Conservation (phyloP, 2,888 invertebrate species). For the Cephus pulcher region DNA sequence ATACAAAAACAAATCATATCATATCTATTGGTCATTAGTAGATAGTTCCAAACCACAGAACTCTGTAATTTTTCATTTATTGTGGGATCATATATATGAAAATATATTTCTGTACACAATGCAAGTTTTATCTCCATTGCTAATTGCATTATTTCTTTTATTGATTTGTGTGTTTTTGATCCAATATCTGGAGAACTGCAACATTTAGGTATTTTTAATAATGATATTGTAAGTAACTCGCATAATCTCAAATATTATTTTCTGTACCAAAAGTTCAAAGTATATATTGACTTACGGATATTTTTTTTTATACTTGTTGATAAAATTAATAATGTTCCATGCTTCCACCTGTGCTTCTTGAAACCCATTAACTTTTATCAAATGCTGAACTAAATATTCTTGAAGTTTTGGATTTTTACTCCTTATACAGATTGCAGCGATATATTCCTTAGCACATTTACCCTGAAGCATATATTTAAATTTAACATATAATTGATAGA, state of each 20-base stretch:
- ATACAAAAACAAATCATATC: slow-evolving; percentile 75
- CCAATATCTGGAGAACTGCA: neutral
- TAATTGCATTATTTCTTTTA: slow-evolving; percentile 51
- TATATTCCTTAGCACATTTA: slow-evolving; percentile 71
- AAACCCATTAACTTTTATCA: slow-evolving; percentile 69
- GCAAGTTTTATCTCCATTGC: slow-evolving; percentile 49
- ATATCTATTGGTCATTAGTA: slow-evolving; percentile 72
- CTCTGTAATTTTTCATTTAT: slow-evolving; percentile 57
- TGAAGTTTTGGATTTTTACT: slow-evolving; percentile 72
- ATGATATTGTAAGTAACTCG: neutral
- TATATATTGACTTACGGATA: slow-evolving; percentile 39
- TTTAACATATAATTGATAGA: too few relatives aligned
- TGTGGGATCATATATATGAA: slow-evolving; percentile 53
- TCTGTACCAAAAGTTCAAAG: neutral
- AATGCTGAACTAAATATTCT: slow-evolving; percentile 76
- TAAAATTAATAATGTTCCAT: slow-evolving; percentile 65
- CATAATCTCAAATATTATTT: neutral
- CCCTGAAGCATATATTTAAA: slow-evolving; percentile 50
- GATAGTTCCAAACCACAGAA: slow-evolving; percentile 71
- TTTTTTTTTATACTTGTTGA: slow-evolving; percentile 50
- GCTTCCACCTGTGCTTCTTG: slow-evolving; percentile 55
- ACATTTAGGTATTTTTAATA: neutral
- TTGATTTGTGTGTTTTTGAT: slow-evolving; percentile 57
- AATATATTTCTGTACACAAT: slow-evolving; percentile 58
- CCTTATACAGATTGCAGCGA: slow-evolving; percentile 71